Percentiles rank a stretch among this genome's conserved stretches.
These are phyloP conservation scores for Microplitis mediator DNA, from an alignment of 1,140 invertebrate species.

Conservation along the genomic window DNA sequence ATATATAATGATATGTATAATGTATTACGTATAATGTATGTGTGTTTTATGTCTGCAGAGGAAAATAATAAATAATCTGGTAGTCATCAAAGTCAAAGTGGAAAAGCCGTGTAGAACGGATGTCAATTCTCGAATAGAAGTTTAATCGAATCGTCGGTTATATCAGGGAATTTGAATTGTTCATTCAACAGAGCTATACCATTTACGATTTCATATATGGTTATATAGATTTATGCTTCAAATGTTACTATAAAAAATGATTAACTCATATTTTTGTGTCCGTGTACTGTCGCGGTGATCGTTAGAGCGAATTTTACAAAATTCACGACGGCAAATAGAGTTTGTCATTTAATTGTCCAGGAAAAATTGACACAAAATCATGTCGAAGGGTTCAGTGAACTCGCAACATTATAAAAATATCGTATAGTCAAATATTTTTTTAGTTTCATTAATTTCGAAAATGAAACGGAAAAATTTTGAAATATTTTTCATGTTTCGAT, in stretches of 20 bases:
- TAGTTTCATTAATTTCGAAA: no score
- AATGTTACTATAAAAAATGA: neutral
- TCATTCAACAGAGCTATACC: slow-evolving; percentile 2
- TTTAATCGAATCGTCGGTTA: slow-evolving; percentile 4
- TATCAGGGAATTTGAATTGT: slow-evolving; percentile 12
- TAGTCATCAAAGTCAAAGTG: neutral
- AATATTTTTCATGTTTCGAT: no score
- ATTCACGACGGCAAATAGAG: neutral
- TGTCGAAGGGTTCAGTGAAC: neutral
- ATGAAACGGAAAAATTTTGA: no score
- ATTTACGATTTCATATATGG: neutral
- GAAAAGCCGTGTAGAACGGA: neutral
- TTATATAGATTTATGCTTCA: neutral
- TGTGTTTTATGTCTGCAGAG: no score
- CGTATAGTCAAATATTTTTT: no score
- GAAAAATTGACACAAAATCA: neutral
- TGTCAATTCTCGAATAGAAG: neutral
- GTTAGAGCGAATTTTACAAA: slow-evolving; percentile 3
- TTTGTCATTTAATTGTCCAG: slow-evolving; percentile 10
- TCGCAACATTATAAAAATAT: no score
- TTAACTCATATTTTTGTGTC: neutral
- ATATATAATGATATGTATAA: no score
- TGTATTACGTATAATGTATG: no score
- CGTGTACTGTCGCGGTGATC: neutral
- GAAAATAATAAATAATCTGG: no score